These are phyloP conservation scores for Lomographa bimaculata DNA, from an alignment of 2,888 invertebrate species.

Conservation along the genomic window DNA sequence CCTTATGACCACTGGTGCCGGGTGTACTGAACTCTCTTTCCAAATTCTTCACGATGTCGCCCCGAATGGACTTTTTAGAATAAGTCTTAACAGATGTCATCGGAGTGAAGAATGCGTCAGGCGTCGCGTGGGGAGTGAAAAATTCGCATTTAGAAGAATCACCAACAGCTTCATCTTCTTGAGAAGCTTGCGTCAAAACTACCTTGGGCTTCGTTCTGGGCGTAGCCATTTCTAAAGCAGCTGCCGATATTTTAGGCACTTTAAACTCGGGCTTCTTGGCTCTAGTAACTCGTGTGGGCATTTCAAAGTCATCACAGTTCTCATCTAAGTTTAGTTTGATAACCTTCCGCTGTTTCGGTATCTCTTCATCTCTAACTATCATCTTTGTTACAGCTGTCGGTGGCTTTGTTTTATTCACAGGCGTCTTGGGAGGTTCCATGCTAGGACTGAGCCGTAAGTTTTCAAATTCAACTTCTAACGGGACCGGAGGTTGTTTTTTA, in stretches of 20 bases:
- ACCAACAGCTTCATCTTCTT: too few relatives aligned
- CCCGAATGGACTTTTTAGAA: conserved; percentile 43
- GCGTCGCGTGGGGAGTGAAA: conserved; percentile 54
- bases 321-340: conserved; percentile 58
- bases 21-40: conserved; percentile 66
- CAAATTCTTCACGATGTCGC: conserved; percentile 61
- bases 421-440: conserved; percentile 44
- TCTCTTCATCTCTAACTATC: conserved; percentile 57
- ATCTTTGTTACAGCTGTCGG: conserved; percentile 41
- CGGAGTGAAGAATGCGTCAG: conserved; percentile 66
- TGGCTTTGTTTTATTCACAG: conserved; percentile 41
- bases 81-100: conserved; percentile 60
- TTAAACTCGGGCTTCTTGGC: conserved; percentile 52
- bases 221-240: conserved; percentile 52
- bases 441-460: conserved; percentile 14
- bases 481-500: conserved; percentile 31
- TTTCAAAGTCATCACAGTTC: conserved; percentile 40
- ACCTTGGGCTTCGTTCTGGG: conserved; percentile 48
- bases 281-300: conserved; percentile 14
- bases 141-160: conserved; percentile 41
- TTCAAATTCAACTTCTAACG: conserved; percentile 45
- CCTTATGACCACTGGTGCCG: too few relatives aligned
- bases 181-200: conserved; percentile 36
- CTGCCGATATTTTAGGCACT: conserved; percentile 49
- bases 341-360: conserved; percentile 56